Conservation (phyloP, 1,140 invertebrate species). For the Apis cerana region DNA sequence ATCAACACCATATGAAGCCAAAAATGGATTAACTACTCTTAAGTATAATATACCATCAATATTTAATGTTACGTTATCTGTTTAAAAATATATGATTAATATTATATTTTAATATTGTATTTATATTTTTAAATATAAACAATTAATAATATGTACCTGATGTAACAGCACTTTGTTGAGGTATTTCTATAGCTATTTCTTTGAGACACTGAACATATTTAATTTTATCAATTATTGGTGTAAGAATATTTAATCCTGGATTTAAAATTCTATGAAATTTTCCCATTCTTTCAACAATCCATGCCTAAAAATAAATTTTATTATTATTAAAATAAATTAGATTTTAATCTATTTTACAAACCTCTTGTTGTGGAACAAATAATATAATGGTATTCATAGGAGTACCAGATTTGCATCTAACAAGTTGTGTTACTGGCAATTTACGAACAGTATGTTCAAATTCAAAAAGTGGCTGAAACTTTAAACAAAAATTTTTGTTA, state of each 20-base stretch:
- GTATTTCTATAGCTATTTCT: constrained; percentile 99
- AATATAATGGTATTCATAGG: constrained; percentile 96
- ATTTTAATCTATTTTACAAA: constrained; percentile 66
- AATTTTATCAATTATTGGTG: constrained; percentile 96
- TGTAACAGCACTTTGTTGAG: constrained; percentile 99
- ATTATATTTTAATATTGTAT: background rate
- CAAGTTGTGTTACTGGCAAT: constrained; percentile 54
- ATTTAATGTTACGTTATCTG: constrained; percentile 97
- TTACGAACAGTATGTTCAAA: constrained; percentile 53
- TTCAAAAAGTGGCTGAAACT: constrained; percentile 65
- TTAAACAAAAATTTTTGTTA: constrained; percentile 43
- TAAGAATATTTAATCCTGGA: constrained; percentile 96
- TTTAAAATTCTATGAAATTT: constrained; percentile 96
- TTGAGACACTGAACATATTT: constrained; percentile 99
- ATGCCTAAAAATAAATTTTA: constrained; percentile 85
- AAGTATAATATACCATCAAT: constrained; percentile 99
- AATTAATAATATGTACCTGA: constrained; percentile 81
- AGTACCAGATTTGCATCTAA: constrained; percentile 85
- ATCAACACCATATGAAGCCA: constrained; percentile 98
- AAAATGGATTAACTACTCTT: constrained; percentile 95
- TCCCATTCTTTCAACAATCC: constrained; percentile 99
- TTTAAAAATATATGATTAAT: constrained; percentile 54
- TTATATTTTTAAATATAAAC: background rate
- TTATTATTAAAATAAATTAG: constrained; percentile 10
- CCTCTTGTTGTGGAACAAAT: constrained; percentile 99